These are phyloP conservation scores for Hirundo rustica DNA, from an alignment of 2,797 vertebrate genomes.

Conservation along the genomic window DNA sequence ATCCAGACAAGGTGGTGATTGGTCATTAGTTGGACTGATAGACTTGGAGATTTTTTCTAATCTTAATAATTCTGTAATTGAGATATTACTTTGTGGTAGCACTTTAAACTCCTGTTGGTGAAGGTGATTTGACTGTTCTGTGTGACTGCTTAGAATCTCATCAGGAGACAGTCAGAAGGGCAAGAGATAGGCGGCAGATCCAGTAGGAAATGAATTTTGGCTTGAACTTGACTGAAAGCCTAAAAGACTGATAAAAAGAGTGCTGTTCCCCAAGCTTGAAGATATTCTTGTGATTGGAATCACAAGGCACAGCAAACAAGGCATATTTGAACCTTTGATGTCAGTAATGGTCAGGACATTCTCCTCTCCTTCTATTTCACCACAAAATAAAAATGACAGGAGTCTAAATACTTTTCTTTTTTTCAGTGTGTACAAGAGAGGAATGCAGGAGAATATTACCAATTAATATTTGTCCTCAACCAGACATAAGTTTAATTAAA, in stretches of 20 bases:
- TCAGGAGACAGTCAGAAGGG: neutral
- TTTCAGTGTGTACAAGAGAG: neutral
- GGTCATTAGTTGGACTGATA: neutral
- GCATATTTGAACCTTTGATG: neutral
- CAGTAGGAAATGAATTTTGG: neutral
- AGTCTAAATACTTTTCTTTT: neutral
- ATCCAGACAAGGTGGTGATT: neutral
- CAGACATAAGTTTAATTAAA: neutral
- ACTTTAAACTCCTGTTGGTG: neutral
- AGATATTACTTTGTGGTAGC: neutral
- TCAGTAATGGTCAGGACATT: neutral
- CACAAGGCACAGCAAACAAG: neutral
- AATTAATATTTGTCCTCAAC: neutral
- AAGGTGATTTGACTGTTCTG: neutral
- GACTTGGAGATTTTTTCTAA: neutral
- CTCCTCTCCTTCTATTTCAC: neutral
- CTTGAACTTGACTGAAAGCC: neutral
- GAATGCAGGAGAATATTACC: neutral
- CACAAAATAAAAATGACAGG: neutral
- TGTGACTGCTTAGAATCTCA: neutral
- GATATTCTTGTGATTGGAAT: neutral
- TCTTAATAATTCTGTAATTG: neutral
- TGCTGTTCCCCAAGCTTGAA: neutral
- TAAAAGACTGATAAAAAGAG: neutral
- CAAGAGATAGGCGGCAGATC: neutral